Percentiles rank a stretch among this genome's conserved stretches.
phyloP scores from a whole-genome alignment of 2,113 vertebrate species.

The Anolis carolinensis region DNA sequence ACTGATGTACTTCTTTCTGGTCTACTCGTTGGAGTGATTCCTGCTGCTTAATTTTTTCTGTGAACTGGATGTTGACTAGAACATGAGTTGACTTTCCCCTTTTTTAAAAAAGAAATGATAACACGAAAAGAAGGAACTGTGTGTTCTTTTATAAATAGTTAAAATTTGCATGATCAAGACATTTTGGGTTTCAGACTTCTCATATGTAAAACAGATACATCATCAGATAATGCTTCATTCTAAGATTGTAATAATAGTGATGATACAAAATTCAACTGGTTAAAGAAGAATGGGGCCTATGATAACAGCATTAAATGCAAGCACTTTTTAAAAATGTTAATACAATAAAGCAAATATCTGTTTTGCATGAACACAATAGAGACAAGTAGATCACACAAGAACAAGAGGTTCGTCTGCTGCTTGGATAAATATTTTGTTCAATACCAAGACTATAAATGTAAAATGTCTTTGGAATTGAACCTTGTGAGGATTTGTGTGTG shows the following conservation, averaged over 20 bases:
- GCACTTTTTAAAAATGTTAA: slow-evolving; percentile 73
- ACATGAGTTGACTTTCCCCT: slow-evolving; percentile 24
- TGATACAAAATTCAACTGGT: slow-evolving; percentile 57
- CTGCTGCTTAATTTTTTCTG: slow-evolving; percentile 74
- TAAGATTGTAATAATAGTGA: slow-evolving; percentile 55
- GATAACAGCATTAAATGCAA: slow-evolving; percentile 64
- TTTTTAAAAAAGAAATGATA: slow-evolving; percentile 52
- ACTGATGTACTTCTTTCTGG: slow-evolving; percentile 55
- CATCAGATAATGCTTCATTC: slow-evolving; percentile 53
- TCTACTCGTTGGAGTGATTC: slow-evolving; percentile 62
- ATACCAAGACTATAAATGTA: slow-evolving; percentile 66
- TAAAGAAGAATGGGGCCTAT: slow-evolving; percentile 68
- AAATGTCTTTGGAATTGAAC: slow-evolving; percentile 66
- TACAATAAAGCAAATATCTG: slow-evolving; percentile 77
- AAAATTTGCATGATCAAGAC: slow-evolving; percentile 75
- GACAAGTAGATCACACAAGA: slow-evolving; percentile 75
- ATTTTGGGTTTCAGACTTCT: slow-evolving; percentile 60
- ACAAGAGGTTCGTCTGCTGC: slow-evolving; percentile 69
- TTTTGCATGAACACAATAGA: slow-evolving; percentile 80
- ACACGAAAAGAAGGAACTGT: slow-evolving; percentile 54
- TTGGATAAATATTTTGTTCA: slow-evolving; percentile 73
- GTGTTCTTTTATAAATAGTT: slow-evolving; percentile 61
- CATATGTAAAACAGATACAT: slow-evolving; percentile 53
- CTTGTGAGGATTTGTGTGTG: slow-evolving; percentile 76
- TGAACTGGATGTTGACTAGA: slow-evolving; percentile 75